Evolutionary conservation across 2,113 vertebrate genomes (phyloP).

Genomic region (Rhegmatorhina hoffmannsi): DNA sequence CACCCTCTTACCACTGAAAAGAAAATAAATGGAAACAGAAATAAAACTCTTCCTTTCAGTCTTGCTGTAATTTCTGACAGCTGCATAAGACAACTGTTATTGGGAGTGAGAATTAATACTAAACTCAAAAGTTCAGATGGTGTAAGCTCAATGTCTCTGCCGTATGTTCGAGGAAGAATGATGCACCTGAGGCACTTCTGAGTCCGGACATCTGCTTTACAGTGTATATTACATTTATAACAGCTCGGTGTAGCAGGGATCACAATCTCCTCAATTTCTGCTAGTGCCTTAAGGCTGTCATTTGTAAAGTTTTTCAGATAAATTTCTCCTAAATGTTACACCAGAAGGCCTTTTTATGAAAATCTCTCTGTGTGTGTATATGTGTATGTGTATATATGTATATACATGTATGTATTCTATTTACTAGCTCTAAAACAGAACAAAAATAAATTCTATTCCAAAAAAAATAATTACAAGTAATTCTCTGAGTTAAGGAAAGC

Average conservation of each 20-base stretch:
- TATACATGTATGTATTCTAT: not conserved
- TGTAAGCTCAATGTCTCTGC: slow-evolving; percentile 29
- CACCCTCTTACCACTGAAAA: not conserved
- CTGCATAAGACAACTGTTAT: slow-evolving; percentile 16
- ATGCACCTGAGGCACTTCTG: slow-evolving; percentile 57
- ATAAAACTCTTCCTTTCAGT: not conserved
- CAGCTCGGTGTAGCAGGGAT: slow-evolving; percentile 15
- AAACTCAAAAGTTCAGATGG: slow-evolving; percentile 15
- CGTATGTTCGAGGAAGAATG: slow-evolving; percentile 16
- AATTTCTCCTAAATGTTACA: slow-evolving; percentile 2
- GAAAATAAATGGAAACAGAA: slow-evolving; percentile 27
- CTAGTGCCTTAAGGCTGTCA: not conserved
- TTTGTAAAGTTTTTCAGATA: slow-evolving; percentile 22
- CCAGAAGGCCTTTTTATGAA: not conserved
- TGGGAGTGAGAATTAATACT: not conserved
- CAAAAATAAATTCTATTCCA: not conserved
- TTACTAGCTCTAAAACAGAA: not conserved
- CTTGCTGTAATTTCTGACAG: slow-evolving; percentile 30
- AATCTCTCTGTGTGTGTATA: not conserved
- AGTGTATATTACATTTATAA: slow-evolving; percentile 30
- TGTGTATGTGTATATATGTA: not conserved
- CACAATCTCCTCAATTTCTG: slow-evolving; percentile 32
- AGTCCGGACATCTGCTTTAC: slow-evolving; percentile 47
- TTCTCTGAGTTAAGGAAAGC: not conserved
- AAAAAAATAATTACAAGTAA: not conserved